Percentiles rank a stretch among this genome's conserved stretches.
Evolutionary conservation across 2,113 vertebrate species (phyloP).

Genomic region (Chaetura pelagica): DNA sequence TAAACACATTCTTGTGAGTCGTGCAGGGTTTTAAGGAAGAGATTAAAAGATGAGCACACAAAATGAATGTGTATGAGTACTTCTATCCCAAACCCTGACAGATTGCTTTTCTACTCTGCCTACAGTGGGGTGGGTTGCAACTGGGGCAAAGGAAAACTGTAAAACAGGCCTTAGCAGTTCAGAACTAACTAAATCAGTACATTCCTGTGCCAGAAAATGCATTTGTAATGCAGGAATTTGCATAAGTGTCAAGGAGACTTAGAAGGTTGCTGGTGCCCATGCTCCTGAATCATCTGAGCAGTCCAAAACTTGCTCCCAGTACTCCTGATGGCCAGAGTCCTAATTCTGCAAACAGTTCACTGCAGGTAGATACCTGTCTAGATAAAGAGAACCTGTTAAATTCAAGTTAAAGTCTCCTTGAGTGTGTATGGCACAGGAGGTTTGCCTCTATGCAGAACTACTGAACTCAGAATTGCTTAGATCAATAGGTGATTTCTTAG

Average conservation of each 20-base stretch:
- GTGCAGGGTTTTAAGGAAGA: slow-evolving; percentile 25
- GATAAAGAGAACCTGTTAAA: neutral
- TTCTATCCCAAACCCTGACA: neutral
- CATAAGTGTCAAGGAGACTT: neutral
- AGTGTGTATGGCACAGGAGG: neutral
- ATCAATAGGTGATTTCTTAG: neutral
- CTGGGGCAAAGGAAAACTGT: neutral
- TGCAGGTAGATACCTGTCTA: neutral
- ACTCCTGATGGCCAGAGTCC: neutral
- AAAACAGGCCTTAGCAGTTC: slow-evolving; percentile 14
- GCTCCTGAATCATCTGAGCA: neutral
- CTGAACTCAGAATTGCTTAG: neutral
- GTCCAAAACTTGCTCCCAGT: neutral
- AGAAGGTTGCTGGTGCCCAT: neutral
- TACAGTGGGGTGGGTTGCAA: neutral
- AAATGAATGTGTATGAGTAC: neutral
- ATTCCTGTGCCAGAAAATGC: neutral
- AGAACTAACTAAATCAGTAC: neutral
- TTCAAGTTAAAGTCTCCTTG: neutral
- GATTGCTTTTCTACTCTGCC: slow-evolving; percentile 11
- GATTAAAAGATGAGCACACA: slow-evolving; percentile 35
- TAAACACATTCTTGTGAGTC: neutral
- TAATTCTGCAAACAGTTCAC: neutral
- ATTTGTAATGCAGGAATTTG: neutral
- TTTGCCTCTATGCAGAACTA: neutral